These are phyloP conservation scores for Garra rufa DNA, from an alignment of 2,113 vertebrate genomes.

Conservation along the genomic window DNA sequence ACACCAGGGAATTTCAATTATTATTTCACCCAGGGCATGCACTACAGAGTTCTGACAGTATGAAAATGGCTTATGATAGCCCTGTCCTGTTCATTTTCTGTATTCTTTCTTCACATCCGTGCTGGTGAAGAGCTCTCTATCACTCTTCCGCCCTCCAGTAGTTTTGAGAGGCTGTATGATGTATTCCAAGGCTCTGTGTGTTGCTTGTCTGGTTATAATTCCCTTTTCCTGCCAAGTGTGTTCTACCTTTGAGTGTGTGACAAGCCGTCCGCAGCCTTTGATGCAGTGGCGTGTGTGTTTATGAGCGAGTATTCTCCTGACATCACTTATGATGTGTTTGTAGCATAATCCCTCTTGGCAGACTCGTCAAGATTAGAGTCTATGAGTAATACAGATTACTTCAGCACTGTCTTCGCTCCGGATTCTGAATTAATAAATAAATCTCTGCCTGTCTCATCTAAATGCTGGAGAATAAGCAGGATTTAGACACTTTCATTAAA, in stretches of 20 bases:
- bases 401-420: neutral
- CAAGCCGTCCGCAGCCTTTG: slow-evolving; percentile 47
- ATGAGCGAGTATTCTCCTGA: slow-evolving; percentile 20
- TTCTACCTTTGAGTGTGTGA: slow-evolving; percentile 62
- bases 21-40: neutral
- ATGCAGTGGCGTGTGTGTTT: slow-evolving; percentile 40
- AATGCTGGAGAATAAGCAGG: slow-evolving; percentile 7
- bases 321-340: slow-evolving; percentile 41
- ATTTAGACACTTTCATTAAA: neutral
- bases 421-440: slow-evolving; percentile 15
- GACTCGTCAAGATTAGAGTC: slow-evolving; percentile 28
- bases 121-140: slow-evolving; percentile 60
- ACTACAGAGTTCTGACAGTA: slow-evolving; percentile 29
- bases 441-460: neutral
- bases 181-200: slow-evolving; percentile 51
- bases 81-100: slow-evolving; percentile 28
- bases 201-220: slow-evolving; percentile 51
- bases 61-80: slow-evolving; percentile 33
- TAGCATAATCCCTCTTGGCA: slow-evolving; percentile 33
- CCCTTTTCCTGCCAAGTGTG: slow-evolving; percentile 56
- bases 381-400: slow-evolving; percentile 32
- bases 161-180: slow-evolving; percentile 60
- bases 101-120: slow-evolving; percentile 20
- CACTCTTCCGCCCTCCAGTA: slow-evolving; percentile 55
- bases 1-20: neutral